Base-by-base conservation (phyloP, 2,797 vertebrate species). In the Synaphobranchus kaupii region DNA sequence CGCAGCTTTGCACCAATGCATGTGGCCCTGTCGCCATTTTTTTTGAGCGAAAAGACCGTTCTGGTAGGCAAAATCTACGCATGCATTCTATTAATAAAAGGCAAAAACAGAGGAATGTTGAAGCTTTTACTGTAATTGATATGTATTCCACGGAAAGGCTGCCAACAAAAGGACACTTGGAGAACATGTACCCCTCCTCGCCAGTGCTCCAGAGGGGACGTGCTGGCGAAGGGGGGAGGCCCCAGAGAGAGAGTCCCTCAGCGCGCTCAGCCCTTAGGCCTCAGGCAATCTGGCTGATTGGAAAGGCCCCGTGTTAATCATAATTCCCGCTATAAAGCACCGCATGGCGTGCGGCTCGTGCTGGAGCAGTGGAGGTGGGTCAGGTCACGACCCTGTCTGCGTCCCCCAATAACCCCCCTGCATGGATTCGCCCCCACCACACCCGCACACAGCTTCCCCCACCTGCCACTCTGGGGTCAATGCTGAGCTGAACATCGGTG, bases 51-150 rank as follows among this genome's bases (percentile, higher is more conserved):
- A 68, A 73, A 13, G 25, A 66, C 84, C 39, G 47, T n/a, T 31
- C 50, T 25, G 83, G 22, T 31, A 48, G 22, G 22, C 34, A 12
- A 71, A 87, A 87, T n/a, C 13, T 76, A 81, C 17, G 54, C 52
- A 81, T n/a, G 50, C 25, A 31, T 4, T 54, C 54, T 54, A 66
- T 63, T 82, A 48, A 48, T 8, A 25, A 80, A 80, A 47, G 20
- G 5, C 20, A 48, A 15, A 34, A 56, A 84, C 9, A 60, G 54
- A 81, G 83, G 82, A 39, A 17, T 34, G 25, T 4, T 34, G 66
- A 83, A 39, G 91, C 91, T 94, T 90, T 95, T 92, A 92, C 88
- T 83, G 85, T 95, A 91, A 95, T 94, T 94, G 92, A 93, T 94
- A 92, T 87, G 90, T 81, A 85, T 87, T 92, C 93, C 83, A 87